Conservation (phyloP, 2,797 vertebrate genomes). For the Phataginus tetradactyla region DNA sequence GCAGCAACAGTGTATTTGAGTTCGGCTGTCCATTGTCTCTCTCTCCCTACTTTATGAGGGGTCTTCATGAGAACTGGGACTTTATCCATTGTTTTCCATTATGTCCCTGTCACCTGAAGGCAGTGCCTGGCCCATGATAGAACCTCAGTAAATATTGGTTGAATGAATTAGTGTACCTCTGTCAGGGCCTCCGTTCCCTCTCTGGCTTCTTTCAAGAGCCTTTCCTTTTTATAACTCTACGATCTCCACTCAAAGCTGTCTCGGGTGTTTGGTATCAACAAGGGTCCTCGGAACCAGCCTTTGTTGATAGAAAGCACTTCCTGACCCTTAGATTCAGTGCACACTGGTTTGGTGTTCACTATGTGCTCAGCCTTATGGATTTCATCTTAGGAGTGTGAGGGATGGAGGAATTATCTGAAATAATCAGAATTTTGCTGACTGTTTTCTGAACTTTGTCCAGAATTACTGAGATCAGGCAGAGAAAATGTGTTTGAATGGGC, state of each 20-base stretch:
- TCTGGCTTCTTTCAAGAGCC: neutral
- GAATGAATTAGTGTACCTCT: neutral
- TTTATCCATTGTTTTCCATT: neutral
- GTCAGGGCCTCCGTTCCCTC: neutral
- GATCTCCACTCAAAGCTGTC: neutral
- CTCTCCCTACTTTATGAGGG: neutral
- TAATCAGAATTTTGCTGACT: neutral
- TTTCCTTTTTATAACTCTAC: neutral
- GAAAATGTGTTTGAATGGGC: neutral
- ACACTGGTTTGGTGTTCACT: neutral
- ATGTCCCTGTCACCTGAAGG: neutral
- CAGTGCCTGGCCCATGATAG: neutral
- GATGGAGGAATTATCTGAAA: neutral
- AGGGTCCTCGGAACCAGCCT: neutral
- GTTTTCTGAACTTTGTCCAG: constrained; percentile 4
- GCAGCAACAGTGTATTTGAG: neutral
- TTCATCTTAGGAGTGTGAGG: neutral
- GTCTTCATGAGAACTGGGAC: neutral
- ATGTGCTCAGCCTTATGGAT: neutral
- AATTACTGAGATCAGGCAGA: neutral
- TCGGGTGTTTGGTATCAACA: neutral
- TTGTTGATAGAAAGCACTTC: neutral
- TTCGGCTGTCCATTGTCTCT: neutral
- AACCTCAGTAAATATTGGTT: neutral
- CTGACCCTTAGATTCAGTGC: neutral